Evolutionary conservation across 2,888 invertebrate species (phyloP), one percentile per base, ranked within the genome.

Genomic region (Leucophenga montana): DNA sequence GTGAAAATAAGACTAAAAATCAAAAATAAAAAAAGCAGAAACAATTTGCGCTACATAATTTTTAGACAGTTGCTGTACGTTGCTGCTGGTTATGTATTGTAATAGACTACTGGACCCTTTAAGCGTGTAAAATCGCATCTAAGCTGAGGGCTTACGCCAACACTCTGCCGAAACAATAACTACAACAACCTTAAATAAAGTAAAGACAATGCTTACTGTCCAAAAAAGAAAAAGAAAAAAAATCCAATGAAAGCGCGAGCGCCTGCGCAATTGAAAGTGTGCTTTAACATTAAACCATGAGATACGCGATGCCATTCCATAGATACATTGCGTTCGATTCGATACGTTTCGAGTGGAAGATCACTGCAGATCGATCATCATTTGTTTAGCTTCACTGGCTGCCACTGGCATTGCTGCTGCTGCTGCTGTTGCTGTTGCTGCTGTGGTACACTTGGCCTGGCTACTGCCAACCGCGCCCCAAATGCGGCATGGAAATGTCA

Each of bases 361-460:
- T 71, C 73, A 68, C 69, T 74, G 73, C 71, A 71, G 84, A 84
- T 84, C 82, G 85, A 85, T 84, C 85, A 85, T 80, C 80, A 80
- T 84, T 83, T 84, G 82, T 78, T 82, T 82, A 74, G 80, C 77
- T 70, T 50, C 77, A 75, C 77, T 80, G 79, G 83, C 81, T 80
- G 84, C 80, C 84, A n/a, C 50, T n/a, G 50, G 9, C 27, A 27
- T 27, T 56, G 27, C 5, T 18, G 56, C 56, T 39, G n/a, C n/a
- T n/a, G n/a, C n/a, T n/a, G n/a, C n/a, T 48, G 48, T 13, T 16
- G 48, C 14, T 13, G 48, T 53, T 53, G 44, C 61, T 61, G 61
- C 61, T 39, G 61, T 39, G 39, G 39, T 39, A 39, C 39, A 39
- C 39, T 39, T 39, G 39, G 44, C 39, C n/a, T 39, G 39, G 61